Percentiles rank a stretch among this genome's conserved stretches.
Conservation (phyloP, 2,797 vertebrate species). For the Scolopax rusticola region DNA sequence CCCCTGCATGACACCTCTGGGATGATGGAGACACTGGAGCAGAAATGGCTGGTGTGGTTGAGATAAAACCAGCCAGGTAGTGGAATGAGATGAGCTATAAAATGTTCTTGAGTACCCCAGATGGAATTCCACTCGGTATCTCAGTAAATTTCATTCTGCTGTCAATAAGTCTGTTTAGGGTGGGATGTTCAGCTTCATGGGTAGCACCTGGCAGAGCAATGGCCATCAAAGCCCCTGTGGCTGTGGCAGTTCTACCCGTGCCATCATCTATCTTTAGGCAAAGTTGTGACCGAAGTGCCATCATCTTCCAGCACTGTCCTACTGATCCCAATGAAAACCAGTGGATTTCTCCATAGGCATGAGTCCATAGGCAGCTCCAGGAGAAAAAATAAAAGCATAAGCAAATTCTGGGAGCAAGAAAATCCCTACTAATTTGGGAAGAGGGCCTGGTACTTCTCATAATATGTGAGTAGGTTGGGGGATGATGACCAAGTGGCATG, state of each 20-base stretch:
- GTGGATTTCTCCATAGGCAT: not conserved
- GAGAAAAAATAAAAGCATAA: not conserved
- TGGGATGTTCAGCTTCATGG: not conserved
- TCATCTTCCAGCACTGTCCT: not conserved
- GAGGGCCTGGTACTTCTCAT: not conserved
- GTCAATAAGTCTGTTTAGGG: not conserved
- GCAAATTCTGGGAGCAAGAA: not conserved
- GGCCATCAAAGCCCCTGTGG: not conserved
- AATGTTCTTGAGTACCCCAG: not conserved
- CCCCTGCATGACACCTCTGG: not conserved
- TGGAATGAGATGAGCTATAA: not conserved
- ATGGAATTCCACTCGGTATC: not conserved
- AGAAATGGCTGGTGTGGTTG: not conserved
- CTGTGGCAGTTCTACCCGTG: not conserved
- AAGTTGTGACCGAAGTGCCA: not conserved
- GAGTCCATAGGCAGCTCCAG: not conserved
- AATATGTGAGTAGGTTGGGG: not conserved
- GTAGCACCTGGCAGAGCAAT: not conserved
- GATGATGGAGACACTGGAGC: not conserved
- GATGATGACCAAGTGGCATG: not conserved
- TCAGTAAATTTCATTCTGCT: not conserved
- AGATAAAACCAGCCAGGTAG: not conserved
- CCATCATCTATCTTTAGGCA: not conserved
- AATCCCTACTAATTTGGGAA: not conserved
- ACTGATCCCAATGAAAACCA: not conserved